A percentile compares a stretch with the other conserved stretches of the same genome.
Conservation (phyloP, 2,888 invertebrate genomes). For the Ectemnius lituratus region DNA sequence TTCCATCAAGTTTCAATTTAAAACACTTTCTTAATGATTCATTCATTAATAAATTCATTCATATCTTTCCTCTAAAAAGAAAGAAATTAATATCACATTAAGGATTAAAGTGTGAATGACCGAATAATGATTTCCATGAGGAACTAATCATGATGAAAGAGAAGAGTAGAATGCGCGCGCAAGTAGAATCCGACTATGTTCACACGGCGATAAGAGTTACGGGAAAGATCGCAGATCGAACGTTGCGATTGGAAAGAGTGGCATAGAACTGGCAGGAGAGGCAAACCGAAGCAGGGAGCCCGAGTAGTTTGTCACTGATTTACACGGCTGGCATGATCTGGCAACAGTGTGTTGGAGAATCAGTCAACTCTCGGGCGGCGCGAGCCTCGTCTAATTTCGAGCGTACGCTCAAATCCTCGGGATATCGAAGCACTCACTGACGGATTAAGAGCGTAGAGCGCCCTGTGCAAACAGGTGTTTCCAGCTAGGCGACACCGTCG, state of each 20-base stretch:
- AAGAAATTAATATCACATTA: no score
- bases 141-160: no score
- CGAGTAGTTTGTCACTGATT: constrained; percentile 29
- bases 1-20: no score
- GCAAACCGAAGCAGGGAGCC: background rate
- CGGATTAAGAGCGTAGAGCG: constrained; percentile 23
- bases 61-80: no score
- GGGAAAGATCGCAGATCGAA: background rate
- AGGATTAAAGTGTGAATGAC: no score
- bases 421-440: constrained; percentile 32
- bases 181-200: background rate
- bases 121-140: no score
- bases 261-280: constrained; percentile 3
- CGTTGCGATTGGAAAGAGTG: background rate
- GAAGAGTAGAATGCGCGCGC: no score
- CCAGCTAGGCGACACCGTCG: background rate
- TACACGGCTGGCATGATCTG: constrained; percentile 33
- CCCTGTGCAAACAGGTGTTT: constrained; percentile 32
- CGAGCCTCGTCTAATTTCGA: constrained; percentile 38
- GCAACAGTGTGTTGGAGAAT: constrained; percentile 34
- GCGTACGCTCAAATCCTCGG: constrained; percentile 37
- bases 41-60: no score
- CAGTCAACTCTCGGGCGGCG: constrained; percentile 33
- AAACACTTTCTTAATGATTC: no score
- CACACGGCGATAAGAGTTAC: background rate